These are phyloP conservation scores for Cordilura impudica DNA, from an alignment of 2,888 invertebrate species.

Conservation along the genomic window DNA sequence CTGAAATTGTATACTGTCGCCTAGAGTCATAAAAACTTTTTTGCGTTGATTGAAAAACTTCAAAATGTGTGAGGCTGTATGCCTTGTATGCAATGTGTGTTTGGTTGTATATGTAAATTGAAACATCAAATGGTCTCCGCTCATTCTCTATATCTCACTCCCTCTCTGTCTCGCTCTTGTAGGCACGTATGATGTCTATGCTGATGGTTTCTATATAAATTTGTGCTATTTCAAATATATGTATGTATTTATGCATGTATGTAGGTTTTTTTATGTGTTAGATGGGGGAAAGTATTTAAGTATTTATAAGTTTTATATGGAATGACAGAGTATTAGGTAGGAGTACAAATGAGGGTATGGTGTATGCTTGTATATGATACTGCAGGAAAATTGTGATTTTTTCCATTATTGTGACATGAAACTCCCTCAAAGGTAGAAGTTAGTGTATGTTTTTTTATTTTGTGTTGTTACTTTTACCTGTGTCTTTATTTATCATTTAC, in stretches of 20 bases:
- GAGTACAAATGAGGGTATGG: not conserved
- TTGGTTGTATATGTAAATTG: not conserved
- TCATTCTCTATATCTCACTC: not conserved
- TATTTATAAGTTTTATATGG: constrained; percentile 39
- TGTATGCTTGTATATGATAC: not conserved
- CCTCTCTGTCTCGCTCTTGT: no score
- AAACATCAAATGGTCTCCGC: not conserved
- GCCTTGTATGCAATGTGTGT: constrained; percentile 19
- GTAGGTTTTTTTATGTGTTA: constrained; percentile 8
- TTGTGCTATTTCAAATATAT: constrained; percentile 52
- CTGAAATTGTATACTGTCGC: constrained; percentile 49
- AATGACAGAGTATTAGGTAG: not conserved
- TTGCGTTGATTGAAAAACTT: constrained; percentile 64
- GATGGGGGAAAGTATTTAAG: constrained; percentile 38
- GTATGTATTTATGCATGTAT: not conserved
- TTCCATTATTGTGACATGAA: not conserved
- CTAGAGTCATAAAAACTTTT: constrained; percentile 58
- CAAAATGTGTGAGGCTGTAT: constrained; percentile 32
- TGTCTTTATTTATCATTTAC: constrained; percentile 11
- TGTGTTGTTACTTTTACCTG: constrained; percentile 31
- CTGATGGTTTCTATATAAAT: constrained; percentile 18
- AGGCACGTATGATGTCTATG: constrained; percentile 22
- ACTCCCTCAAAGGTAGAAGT: not conserved
- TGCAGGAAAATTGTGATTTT: constrained; percentile 11
- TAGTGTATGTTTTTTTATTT: constrained; percentile 12